Evolutionary conservation across 2,888 invertebrate genomes (phyloP), one percentile per base, ranked within the genome.

Genomic region (Pseudococcus longispinus): DNA sequence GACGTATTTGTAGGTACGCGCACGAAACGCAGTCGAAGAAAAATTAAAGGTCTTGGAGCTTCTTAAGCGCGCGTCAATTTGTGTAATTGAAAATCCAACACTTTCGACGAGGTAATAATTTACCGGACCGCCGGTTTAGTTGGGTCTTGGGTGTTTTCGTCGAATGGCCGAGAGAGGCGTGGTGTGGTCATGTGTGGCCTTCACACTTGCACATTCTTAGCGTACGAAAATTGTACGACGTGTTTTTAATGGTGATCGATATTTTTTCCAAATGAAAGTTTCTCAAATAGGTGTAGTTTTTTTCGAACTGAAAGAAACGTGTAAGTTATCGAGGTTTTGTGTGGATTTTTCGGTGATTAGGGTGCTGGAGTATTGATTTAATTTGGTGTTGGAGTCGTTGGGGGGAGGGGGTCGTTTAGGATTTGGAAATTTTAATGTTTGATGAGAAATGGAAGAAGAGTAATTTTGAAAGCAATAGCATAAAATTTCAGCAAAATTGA

Each of bases 51-150:
- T 70, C 70, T 70, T 4, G 37, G 29, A 70, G 70, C 29, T 65
- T 15, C 29, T 70, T 70, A 70, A 70, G 70, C 70, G 70, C 70
- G 70, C 70, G 70, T 70, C 70, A 70, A 70, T 70, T 70, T 70
- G 70, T 70, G 70, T 70, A 70, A 70, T 70, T 70, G 70, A 70
- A 70, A 70, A 70, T 70, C 70, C 29, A 70, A 70, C 70, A 29
- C 70, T 70, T 70, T 70, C 70, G 29, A 29, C 26, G 70, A 70
- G 70, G 70, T 70, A 70, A 70, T 70, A 70, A 70, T 70, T 70
- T 70, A 70, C 70, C 20, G 60, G 23, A 60, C 60, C 23, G 60
- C 13, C 29, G 29, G 29, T 32, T 6, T n/a, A n/a, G n/a, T n/a
- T 6, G 37, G 37, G 37, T 37, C 9, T 37, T 70, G 70, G 26